Percentiles rank a stretch among this genome's conserved stretches.
Conservation (phyloP, 2,797 vertebrate species). For the Pangasius larnaudii region DNA sequence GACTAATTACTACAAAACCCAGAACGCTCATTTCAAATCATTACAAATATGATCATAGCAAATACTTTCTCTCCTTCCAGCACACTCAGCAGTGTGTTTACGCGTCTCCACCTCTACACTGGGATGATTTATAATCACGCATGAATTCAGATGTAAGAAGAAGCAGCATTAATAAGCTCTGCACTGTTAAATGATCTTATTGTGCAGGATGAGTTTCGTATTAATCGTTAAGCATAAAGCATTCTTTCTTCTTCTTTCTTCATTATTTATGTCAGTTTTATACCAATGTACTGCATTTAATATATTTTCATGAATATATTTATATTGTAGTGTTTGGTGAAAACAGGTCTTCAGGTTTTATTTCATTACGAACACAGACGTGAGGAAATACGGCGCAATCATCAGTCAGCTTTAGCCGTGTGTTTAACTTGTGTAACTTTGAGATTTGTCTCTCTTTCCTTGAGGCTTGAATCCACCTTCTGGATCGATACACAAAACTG, state of each 20-base stretch:
- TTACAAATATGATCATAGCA: too few species aligned
- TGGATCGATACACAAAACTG: neutral
- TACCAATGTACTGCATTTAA: neutral
- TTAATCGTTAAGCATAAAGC: neutral
- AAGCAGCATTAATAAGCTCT: neutral
- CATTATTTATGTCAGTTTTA: neutral
- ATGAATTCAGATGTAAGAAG: too few species aligned
- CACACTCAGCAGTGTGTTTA: too few species aligned
- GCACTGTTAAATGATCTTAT: neutral
- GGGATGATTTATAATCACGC: too few species aligned
- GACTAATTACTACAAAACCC: too few species aligned
- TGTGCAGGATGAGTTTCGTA: neutral
- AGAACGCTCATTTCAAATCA: too few species aligned
- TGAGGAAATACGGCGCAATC: too few species aligned
- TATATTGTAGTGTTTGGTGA: neutral
- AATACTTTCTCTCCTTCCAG: too few species aligned
- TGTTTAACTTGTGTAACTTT: neutral
- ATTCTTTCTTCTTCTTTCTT: neutral
- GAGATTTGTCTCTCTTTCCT: neutral
- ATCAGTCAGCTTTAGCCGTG: neutral
- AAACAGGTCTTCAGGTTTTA: neutral
- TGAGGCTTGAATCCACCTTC: neutral
- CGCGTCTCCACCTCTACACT: too few species aligned
- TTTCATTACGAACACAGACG: too few species aligned
- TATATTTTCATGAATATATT: too few species aligned